Evolutionary conservation across 2,888 invertebrate species (phyloP), one percentile per base, ranked within the genome.

Genomic region (Drosophila robusta): DNA sequence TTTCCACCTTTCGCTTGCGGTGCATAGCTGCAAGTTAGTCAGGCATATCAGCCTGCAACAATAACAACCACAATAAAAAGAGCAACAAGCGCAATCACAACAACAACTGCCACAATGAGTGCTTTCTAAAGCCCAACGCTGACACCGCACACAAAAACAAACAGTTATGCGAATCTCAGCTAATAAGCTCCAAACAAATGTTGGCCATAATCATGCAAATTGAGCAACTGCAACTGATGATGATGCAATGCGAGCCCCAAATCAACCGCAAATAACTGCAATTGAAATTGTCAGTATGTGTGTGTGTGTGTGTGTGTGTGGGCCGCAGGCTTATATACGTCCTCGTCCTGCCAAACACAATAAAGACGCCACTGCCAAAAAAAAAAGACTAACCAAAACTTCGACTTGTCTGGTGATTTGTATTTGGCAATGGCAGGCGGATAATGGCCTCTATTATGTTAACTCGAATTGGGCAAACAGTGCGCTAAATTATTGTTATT

Each of bases 401-500:
- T 32, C 12, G 54, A 42, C 26, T 61, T 54, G 58, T 24, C 58
- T 51, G 38, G 26, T 70, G 58, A 52, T 73, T 77, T 78, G 61
- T 56, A 56, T 76, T 71, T 67, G 78, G 71, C 61, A 65, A 78
- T 75, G 65, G 73, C 81, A 60, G 60, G 57, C 55, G 69, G 65
- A 51, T 72, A 75, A 71, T 75, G 64, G 79, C 61, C 74, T 70
- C 79, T 55, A 89, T 89, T 89, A 84, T 71, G 85, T 79, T 87
- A 81, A 89, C 85, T 85, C 82, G 85, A 89, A 84, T 89, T 85
- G 87, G 87, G 72, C 89, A 85, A 88, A 85, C 87, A 85, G 74
- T 81, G 68, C 50, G 79, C 71, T 58, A 89, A 85, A 85, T 85
- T 81, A 89, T 89, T 89, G 79, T 85, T 89, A 85, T 89, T 85